A percentile compares a stretch with the other conserved stretches of the same genome.
Conservation (phyloP, 2,113 vertebrate genomes). For the Notothenia coriiceps region DNA sequence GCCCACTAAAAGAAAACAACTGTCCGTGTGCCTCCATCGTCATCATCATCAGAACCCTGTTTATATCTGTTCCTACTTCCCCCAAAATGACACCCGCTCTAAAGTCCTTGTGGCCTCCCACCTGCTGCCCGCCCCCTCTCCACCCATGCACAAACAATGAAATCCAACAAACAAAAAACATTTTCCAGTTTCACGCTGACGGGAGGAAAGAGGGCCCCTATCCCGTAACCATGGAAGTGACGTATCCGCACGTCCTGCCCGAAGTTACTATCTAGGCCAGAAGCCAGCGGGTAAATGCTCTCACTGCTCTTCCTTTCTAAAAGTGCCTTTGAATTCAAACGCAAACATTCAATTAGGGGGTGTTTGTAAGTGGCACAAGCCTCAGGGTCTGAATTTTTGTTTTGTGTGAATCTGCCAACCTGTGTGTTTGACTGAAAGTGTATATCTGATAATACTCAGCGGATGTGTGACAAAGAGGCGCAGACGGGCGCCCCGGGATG, state of each 20-base stretch:
- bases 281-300: constrained; percentile 81
- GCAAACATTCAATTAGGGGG: constrained; percentile 62
- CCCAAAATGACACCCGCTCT: constrained; percentile 53
- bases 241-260: constrained; percentile 85
- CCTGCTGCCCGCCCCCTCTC: constrained; percentile 40
- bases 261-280: constrained; percentile 85
- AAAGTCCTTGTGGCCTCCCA: constrained; percentile 68
- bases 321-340: constrained; percentile 60
- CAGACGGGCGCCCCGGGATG: constrained; percentile 48
- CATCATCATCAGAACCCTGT: constrained; percentile 68
- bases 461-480: constrained; percentile 27
- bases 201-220: constrained; percentile 83
- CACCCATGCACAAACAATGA: constrained; percentile 62
- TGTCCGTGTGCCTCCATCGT: constrained; percentile 68
- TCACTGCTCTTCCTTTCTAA: constrained; percentile 67
- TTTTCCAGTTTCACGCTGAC: constrained; percentile 86
- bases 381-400: constrained; percentile 32
- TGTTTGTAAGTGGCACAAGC: constrained; percentile 60
- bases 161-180: constrained; percentile 74
- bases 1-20: constrained; percentile 11
- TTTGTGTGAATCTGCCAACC: constrained; percentile 5
- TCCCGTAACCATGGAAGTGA: constrained; percentile 84
- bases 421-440: background rate
- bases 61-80: constrained; percentile 75
- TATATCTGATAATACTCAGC: background rate